Evolutionary conservation across 2,113 vertebrate genomes (phyloP).

Genomic region (Saiga tatarica): DNA sequence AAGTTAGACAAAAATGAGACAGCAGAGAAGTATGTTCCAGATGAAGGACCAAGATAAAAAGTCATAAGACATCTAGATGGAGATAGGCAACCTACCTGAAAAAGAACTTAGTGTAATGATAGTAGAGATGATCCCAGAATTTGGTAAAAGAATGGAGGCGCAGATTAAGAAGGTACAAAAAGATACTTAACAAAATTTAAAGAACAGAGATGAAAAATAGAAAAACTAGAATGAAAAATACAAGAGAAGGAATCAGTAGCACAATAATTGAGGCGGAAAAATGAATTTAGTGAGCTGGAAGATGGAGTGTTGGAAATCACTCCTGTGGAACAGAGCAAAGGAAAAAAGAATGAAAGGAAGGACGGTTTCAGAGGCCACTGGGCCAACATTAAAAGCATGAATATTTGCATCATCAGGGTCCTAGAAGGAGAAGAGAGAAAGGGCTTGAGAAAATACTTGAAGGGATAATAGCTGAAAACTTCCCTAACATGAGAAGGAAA

Average conservation of each 20-base stretch:
- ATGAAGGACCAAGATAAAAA: neutral
- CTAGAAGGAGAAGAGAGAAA: neutral
- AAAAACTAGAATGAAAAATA: neutral
- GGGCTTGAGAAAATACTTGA: neutral
- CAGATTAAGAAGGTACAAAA: neutral
- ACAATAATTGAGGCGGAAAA: neutral
- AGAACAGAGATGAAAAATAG: neutral
- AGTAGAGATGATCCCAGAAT: neutral
- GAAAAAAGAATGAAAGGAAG: neutral
- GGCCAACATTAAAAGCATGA: neutral
- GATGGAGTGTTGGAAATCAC: neutral
- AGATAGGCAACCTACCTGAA: neutral
- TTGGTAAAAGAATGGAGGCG: neutral
- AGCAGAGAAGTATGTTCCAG: neutral
- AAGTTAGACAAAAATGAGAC: neutral
- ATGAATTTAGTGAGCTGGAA: neutral
- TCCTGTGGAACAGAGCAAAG: neutral
- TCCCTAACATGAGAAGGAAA: neutral
- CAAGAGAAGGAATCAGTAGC: neutral
- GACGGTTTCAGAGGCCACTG: neutral
- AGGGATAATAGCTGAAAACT: neutral
- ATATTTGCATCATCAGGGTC: neutral
- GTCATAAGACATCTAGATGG: neutral
- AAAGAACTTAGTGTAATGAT: neutral
- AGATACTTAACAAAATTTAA: neutral